phyloP scores from a whole-genome alignment of 2,888 invertebrate species.

The Hesperia comma region DNA sequence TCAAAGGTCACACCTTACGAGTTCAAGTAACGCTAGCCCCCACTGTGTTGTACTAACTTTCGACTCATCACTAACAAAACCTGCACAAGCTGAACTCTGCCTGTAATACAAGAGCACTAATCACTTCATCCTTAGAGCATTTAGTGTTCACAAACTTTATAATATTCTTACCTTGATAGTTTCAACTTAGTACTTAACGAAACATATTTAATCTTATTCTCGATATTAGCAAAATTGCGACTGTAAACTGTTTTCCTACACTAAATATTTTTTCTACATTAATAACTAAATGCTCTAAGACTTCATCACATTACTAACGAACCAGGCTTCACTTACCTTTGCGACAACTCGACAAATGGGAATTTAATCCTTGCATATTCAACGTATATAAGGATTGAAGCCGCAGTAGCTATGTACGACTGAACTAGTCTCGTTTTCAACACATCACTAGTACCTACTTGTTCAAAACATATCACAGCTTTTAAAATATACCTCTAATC shows the following conservation, averaged over 20 bases:
- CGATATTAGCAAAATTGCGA: not conserved
- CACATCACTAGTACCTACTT: too few relatives aligned
- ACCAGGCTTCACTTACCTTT: conserved; percentile 56
- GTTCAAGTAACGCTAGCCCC: conserved; percentile 28
- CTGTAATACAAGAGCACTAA: conserved; percentile 38
- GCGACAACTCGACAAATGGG: conserved; percentile 44
- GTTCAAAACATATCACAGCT: too few relatives aligned
- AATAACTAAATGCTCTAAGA: conserved; percentile 64
- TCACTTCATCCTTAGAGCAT: conserved; percentile 29
- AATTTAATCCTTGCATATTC: conserved; percentile 43
- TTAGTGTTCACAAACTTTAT: not conserved
- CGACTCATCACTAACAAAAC: conserved; percentile 80
- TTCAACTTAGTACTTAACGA: too few relatives aligned
- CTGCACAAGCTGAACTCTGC: conserved; percentile 59
- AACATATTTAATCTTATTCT: too few relatives aligned
- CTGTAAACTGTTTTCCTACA: not conserved
- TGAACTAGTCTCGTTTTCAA: conserved; percentile 18
- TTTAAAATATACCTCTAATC: too few relatives aligned
- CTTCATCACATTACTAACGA: conserved; percentile 61
- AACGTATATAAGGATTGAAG: conserved; percentile 44
- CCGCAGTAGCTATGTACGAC: conserved; percentile 39
- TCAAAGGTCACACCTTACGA: not conserved
- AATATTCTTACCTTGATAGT: not conserved
- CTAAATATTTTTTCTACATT: conserved; percentile 36
- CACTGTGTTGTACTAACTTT: conserved; percentile 68